phyloP scores from a whole-genome alignment of 2,888 invertebrate genomes.

The Lasioglossum vierecki region DNA sequence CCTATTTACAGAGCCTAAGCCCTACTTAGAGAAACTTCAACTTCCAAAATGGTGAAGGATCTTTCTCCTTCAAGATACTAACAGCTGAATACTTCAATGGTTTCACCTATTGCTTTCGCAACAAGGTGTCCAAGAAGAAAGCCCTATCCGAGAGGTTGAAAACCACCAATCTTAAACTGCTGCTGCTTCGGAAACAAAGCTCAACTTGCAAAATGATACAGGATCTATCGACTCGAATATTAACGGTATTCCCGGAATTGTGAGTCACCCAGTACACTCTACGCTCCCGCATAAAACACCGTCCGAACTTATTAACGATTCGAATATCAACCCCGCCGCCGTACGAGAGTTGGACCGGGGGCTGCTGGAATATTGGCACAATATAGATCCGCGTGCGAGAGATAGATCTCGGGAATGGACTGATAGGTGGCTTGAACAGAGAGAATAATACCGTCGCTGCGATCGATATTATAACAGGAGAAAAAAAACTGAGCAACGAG shows the following conservation, averaged over 20 bases:
- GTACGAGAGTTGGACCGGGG: constrained; percentile 21
- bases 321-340: constrained; percentile 52
- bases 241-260: neutral
- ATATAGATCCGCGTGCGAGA: constrained; percentile 35
- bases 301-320: constrained; percentile 60
- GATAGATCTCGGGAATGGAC: constrained; percentile 41
- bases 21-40: neutral
- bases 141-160: neutral
- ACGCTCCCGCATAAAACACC: constrained; percentile 44
- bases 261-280: neutral
- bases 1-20: too few relatives aligned
- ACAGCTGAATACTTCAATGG: neutral
- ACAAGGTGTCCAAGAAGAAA: neutral
- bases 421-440: constrained; percentile 26
- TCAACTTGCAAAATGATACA: neutral
- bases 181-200: neutral
- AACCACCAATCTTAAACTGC: neutral
- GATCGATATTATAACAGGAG: constrained; percentile 39
- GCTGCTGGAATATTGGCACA: constrained; percentile 50
- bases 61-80: neutral
- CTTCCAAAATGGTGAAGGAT: neutral
- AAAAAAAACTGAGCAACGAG: neutral
- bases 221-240: neutral
- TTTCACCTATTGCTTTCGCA: neutral
- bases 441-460: constrained; percentile 25